Percentiles rank a stretch among this genome's conserved stretches.
Conservation (phyloP, 2,888 invertebrate genomes). For the Synergus laeviventris region DNA sequence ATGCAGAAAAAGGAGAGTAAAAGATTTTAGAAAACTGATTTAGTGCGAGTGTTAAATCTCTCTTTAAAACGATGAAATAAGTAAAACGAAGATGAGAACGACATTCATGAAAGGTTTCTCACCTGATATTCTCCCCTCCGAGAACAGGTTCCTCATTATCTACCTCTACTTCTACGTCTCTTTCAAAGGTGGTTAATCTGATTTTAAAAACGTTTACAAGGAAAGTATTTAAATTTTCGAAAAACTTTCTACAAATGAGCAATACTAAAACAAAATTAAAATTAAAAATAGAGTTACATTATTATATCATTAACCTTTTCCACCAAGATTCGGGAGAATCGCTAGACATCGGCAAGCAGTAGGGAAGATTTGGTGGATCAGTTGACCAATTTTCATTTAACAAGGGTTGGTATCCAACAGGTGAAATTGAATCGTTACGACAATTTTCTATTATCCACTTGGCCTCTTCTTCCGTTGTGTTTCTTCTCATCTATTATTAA, state of each 20-base stretch:
- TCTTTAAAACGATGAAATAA: slow-evolving; percentile 38
- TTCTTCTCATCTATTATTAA: not conserved
- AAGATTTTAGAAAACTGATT: not conserved
- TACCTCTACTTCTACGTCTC: slow-evolving; percentile 54
- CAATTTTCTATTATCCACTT: not conserved
- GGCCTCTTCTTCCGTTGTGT: not conserved
- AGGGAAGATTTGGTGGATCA: slow-evolving; percentile 76
- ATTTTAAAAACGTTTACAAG: not conserved
- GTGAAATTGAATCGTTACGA: slow-evolving; percentile 59
- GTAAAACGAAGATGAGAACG: slow-evolving; percentile 16
- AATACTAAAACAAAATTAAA: not conserved
- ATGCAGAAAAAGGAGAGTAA: not conserved
- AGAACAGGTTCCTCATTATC: slow-evolving; percentile 56
- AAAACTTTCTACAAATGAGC: not conserved
- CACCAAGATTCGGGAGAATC: slow-evolving; percentile 83
- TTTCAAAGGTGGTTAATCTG: slow-evolving; percentile 56
- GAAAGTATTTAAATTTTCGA: not conserved
- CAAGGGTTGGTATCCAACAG: slow-evolving; percentile 78
- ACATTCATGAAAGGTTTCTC: slow-evolving; percentile 32
- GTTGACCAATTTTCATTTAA: slow-evolving; percentile 78
- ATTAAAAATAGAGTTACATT: not conserved
- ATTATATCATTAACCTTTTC: slow-evolving; percentile 67
- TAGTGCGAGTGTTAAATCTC: not conserved
- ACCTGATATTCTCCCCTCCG: slow-evolving; percentile 19
- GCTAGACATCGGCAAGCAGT: slow-evolving; percentile 82